Evolutionary conservation across 2,113 vertebrate species (phyloP), one percentile per base, ranked within the genome.

Genomic region (Gymnobelideus leadbeateri): DNA sequence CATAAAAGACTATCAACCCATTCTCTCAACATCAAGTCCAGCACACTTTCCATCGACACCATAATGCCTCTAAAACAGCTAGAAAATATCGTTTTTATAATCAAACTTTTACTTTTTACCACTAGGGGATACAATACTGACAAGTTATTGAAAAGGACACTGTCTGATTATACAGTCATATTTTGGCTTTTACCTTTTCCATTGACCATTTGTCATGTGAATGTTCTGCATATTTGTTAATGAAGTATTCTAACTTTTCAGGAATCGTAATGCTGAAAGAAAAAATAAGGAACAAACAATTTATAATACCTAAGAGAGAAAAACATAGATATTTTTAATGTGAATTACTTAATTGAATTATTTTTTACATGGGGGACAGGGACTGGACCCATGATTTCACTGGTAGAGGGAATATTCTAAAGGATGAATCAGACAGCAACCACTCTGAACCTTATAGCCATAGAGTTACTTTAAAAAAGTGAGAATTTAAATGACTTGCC

Each of bases 181-280:
- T 53, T 91, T 28, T 0, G 53, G 14, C 31, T 91, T 96, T 99
- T 98, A 99, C 99, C 99, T 99, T 99, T 97, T 99, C 99, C 98
- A 99, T 99, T 52, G 99, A 99, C 99, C 99, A 99, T 77, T 99
- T 99, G 97, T 99, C 99, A 91, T 99, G 99, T 61, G 98, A 99
- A 94, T 99, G 99, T 92, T 99, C 99, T n/a, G 99, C 99, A n/a
- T 99, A 99, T 98, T 99, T 99, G 97, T 98, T 99, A 96, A 99
- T 98, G 98, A 99, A 99, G 97, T 99, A 99, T 93, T 99, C 99
- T 93, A 99, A 98, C 96, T 99, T 99, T 98, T 99, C 99, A 26
- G 99, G 99, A 91, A 99, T 98, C 49, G 97, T 99, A 94, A 99
- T 99, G 96, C 99, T 99, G 97, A 89, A 91, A 95, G 94, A 96